Evolutionary conservation across 2,888 invertebrate species (phyloP).

Genomic region (Ennomos fuscantarius): DNA sequence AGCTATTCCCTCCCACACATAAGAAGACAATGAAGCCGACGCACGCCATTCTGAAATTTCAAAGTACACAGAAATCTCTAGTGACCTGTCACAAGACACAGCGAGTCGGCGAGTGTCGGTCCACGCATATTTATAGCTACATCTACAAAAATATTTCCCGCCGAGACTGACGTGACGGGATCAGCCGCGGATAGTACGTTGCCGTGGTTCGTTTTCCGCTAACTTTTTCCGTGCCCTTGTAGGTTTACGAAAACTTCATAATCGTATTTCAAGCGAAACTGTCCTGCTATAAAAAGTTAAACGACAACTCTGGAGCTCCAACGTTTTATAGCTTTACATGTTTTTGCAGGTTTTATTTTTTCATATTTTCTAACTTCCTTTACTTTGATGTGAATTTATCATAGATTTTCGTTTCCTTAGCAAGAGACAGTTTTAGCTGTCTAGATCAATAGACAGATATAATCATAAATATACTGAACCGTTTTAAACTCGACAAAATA

Average conservation of each 20-base stretch:
- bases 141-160: conserved; percentile 28
- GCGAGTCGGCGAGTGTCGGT: conserved; percentile 37
- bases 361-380: conserved; percentile 9
- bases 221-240: conserved; percentile 30
- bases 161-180: conserved; percentile 7
- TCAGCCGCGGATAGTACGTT: conserved; percentile 6
- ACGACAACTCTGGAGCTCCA: conserved; percentile 10
- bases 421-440: too few species aligned
- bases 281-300: conserved; percentile 28
- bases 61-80: conserved; percentile 34
- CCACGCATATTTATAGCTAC: conserved; percentile 53
- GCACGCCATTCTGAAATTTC: conserved; percentile 25
- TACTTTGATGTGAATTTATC: not conserved
- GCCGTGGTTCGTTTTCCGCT: conserved; percentile 22
- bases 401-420: too few species aligned
- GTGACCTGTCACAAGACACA: conserved; percentile 46
- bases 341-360: conserved; percentile 11
- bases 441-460: too few species aligned
- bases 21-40: conserved; percentile 9
- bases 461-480: not conserved
- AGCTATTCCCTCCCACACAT: conserved; percentile 2
- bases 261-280: conserved; percentile 31
- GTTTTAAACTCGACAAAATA: not conserved
- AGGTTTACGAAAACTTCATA: conserved; percentile 27
- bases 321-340: conserved; percentile 16